Evolutionary conservation across 2,113 vertebrate species (phyloP).

Genomic region (Penelope pileata): DNA sequence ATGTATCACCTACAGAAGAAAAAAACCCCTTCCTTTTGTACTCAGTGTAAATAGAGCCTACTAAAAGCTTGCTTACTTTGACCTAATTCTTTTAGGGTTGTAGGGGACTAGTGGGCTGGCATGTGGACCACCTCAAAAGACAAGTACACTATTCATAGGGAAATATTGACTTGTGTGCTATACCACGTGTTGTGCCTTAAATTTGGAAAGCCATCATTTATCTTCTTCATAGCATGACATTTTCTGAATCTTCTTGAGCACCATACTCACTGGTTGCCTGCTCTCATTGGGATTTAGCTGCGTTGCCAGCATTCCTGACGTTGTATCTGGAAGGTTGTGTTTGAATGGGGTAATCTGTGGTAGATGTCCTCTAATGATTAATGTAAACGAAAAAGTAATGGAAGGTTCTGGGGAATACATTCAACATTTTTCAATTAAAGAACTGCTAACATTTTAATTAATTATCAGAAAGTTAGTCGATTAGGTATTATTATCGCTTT

Average conservation of each 20-base stretch:
- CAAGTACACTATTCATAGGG: conserved; percentile 13
- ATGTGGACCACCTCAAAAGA: not conserved
- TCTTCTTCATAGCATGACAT: conserved; percentile 10
- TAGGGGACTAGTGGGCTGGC: not conserved
- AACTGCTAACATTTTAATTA: conserved; percentile 42
- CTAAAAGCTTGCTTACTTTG: not conserved
- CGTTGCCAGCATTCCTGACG: conserved; percentile 22
- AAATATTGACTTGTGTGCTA: conserved; percentile 24
- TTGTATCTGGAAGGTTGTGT: conserved; percentile 1
- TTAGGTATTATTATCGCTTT: not conserved
- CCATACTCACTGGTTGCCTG: not conserved
- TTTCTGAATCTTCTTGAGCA: not conserved
- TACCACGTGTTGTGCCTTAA: conserved; percentile 14
- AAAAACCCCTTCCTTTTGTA: not conserved
- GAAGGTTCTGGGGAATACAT: conserved; percentile 6
- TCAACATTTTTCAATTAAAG: conserved; percentile 36
- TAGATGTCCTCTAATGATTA: conserved; percentile 34
- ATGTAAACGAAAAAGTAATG: conserved; percentile 25
- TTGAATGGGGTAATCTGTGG: conserved; percentile 27
- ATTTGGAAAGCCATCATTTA: conserved; percentile 37
- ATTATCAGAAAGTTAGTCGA: not conserved
- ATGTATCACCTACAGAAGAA: not conserved
- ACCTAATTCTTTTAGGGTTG: not conserved
- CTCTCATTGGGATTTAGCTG: not conserved
- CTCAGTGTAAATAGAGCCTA: not conserved